These are phyloP conservation scores for Parazoanthus swiftii DNA, from an alignment of 92 coral and sea anemone species.

Conservation along the genomic window DNA sequence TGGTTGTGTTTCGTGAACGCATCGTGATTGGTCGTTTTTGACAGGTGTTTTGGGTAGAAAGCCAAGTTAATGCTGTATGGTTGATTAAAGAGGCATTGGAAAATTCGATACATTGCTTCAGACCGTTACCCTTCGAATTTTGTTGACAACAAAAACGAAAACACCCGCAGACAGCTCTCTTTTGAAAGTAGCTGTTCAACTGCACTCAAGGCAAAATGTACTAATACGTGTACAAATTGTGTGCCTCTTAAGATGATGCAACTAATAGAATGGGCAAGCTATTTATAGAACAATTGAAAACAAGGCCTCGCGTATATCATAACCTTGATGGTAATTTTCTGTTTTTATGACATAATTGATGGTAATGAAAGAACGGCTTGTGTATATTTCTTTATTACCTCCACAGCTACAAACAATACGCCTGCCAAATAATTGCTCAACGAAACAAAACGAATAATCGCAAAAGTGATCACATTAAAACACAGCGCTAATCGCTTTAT, in stretches of 20 bases:
- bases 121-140: constrained; percentile 13
- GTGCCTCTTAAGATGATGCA: constrained; percentile 38
- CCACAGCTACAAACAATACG: constrained; percentile 49
- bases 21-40: constrained; percentile 70
- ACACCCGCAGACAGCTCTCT: neutral
- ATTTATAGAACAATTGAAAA: constrained; percentile 73
- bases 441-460: constrained; percentile 49
- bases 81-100: constrained; percentile 61
- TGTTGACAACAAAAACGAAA: neutral
- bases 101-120: constrained; percentile 47
- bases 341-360: constrained; percentile 73
- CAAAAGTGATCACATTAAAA: constrained; percentile 54
- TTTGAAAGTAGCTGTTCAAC: constrained; percentile 36
- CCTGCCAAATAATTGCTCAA: constrained; percentile 62
- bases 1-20: constrained; percentile 50
- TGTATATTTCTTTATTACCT: constrained; percentile 68
- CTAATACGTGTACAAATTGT: constrained; percentile 44
- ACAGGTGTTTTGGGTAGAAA: constrained; percentile 87
- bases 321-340: constrained; percentile 64
- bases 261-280: constrained; percentile 47
- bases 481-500: constrained; percentile 50
- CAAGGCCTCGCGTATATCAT: constrained; percentile 41
- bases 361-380: constrained; percentile 57
- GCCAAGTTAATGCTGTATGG: constrained; percentile 65
- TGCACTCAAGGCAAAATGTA: constrained; percentile 34